These are phyloP conservation scores for Drusus annulatus DNA, from an alignment of 1,140 invertebrate species.

Conservation along the genomic window DNA sequence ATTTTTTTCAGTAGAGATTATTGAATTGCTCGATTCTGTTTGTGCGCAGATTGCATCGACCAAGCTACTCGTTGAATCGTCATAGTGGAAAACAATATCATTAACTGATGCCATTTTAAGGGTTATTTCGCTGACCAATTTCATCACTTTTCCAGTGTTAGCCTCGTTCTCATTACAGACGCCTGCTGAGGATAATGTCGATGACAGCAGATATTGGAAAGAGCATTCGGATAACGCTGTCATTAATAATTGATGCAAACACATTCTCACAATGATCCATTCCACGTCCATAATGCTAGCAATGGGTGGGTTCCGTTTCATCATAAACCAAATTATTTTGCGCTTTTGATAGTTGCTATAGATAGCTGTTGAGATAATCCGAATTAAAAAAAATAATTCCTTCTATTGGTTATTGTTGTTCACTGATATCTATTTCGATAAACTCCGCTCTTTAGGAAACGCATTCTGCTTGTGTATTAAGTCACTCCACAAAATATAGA, in stretches of 20 bases:
- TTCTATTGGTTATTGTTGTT: no score
- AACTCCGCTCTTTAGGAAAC: no score
- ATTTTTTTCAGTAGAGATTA: background rate
- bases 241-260: background rate
- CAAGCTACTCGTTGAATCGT: background rate
- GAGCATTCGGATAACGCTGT: background rate
- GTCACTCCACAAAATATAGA: no score
- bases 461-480: no score
- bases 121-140: slow-evolving; percentile 27
- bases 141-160: background rate
- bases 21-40: background rate
- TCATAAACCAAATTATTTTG: background rate
- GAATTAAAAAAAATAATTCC: no score
- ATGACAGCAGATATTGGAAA: background rate
- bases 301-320: background rate
- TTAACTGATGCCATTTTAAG: background rate
- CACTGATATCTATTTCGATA: no score
- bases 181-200: background rate
- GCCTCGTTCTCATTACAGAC: background rate
- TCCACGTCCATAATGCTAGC: background rate
- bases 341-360: no score
- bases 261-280: background rate
- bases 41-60: background rate
- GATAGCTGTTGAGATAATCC: no score
- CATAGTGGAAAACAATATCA: slow-evolving; percentile 32